Conservation (phyloP, 1,140 invertebrate species). For the Lutraria rhynchaena region DNA sequence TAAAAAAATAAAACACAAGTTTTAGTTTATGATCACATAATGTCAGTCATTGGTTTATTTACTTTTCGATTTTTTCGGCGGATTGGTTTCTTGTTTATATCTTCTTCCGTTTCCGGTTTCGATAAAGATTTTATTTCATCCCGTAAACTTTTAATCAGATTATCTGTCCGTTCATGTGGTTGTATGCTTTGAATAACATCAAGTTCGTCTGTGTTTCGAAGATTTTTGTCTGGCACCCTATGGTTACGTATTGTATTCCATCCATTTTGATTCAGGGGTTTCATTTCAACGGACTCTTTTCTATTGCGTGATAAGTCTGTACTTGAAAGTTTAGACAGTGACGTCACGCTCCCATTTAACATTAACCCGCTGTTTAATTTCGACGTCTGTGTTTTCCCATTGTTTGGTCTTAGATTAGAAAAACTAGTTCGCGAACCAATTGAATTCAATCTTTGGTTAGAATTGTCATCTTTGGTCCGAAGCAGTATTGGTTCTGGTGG, state of each 20-base stretch:
- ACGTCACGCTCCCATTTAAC: background rate
- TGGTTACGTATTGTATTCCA: slow-evolving; percentile 7
- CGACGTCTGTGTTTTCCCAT: background rate
- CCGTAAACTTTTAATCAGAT: slow-evolving; percentile 60
- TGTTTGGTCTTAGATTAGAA: background rate
- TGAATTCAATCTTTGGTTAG: background rate
- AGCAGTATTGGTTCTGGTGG: slow-evolving; percentile 30
- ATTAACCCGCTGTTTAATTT: background rate
- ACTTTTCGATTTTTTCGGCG: slow-evolving; percentile 20
- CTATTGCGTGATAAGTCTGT: background rate
- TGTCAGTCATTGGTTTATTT: slow-evolving; percentile 46
- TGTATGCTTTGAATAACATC: slow-evolving; percentile 63
- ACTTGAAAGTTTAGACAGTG: background rate
- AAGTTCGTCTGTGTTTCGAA: slow-evolving; percentile 59
- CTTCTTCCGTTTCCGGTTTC: slow-evolving; percentile 72
- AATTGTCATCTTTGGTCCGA: slow-evolving; percentile 20
- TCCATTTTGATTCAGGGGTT: background rate
- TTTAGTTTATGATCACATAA: no score
- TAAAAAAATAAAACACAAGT: no score
- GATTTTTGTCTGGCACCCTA: slow-evolving; percentile 32
- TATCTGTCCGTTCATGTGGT: slow-evolving; percentile 53
- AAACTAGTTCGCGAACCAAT: slow-evolving; percentile 4
- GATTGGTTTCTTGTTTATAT: slow-evolving; percentile 52
- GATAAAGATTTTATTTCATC: slow-evolving; percentile 54
- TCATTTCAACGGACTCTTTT: slow-evolving; percentile 8